Evolutionary conservation across 2,797 vertebrate species (phyloP), one percentile per base, ranked within the genome.

Genomic region (Rhinichthys osculus): DNA sequence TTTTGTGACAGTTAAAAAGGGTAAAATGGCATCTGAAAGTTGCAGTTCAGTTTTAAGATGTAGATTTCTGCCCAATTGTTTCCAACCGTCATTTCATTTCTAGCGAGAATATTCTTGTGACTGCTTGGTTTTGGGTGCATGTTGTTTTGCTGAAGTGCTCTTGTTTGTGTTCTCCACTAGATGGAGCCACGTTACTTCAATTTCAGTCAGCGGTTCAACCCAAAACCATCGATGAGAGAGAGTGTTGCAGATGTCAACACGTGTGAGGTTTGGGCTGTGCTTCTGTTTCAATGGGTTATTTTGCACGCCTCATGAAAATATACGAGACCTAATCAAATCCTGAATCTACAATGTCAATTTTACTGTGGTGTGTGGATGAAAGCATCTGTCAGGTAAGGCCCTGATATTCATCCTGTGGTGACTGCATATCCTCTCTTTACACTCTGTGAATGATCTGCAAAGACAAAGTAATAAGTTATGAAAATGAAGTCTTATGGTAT

Each of bases 401-500:
- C 62, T 66, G 27, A 81, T 27, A 16, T 69, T 69, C 57, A 44
- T 64, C 23, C 16, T 70, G 2, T n/a, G 7, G 30, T 50, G 44
- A 69, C 14, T 40, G 33, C 47, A 70, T 50, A 54, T 81, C 14
- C 35, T 14, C 80, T 71, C 42, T 82, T 42, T 30, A 72, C 35
- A 13, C 23, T 57, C 33, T 70, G 67, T 70, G 16, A 72, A 54
- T 72, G 3, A 33, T 54, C 8, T 30, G n/a, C 67, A 33, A 33
- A 14, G 6, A 38, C 19, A 30, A 82, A 57, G 17, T 38, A 54
- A 81, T 54, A 82, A 19, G 35, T 82, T 71, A 82, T 59, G 80
- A 42, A 33, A 82, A 72, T 44, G 67, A 72, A 82, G 35, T 57
- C 80, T 3, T 30, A 38, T 42, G 9, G 35, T 38, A 69, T 71